Conservation (phyloP, 1,140 invertebrate species). For the Acromyrmex charruanus region DNA sequence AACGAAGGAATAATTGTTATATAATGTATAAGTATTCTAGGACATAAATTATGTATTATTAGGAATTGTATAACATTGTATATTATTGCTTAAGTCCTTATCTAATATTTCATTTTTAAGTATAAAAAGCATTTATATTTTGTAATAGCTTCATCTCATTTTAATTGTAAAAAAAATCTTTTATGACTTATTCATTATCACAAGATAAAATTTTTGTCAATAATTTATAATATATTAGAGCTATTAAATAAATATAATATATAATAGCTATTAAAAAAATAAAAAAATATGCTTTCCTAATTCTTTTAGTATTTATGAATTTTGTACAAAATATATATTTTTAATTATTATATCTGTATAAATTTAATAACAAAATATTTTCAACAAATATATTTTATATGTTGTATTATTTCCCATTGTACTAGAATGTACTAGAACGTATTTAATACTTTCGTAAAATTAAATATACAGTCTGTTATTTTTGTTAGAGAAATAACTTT, state of each 20-base stretch:
- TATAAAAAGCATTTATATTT: constrained; percentile 51
- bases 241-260: not conserved
- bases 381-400: not conserved
- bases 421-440: not conserved
- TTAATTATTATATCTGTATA: not conserved
- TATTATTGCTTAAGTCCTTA: constrained; percentile 10
- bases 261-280: not conserved
- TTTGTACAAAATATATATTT: constrained; percentile 8
- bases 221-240: not conserved
- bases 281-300: not conserved
- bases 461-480: not conserved
- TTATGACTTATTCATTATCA: not conserved
- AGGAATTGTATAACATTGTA: not conserved
- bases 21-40: not conserved
- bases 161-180: not conserved
- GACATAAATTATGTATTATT: not conserved
- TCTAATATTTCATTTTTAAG: constrained; percentile 28
- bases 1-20: not conserved
- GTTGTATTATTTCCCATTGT: not conserved
- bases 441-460: not conserved
- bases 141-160: constrained; percentile 9
- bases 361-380: constrained; percentile 25
- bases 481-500: not conserved
- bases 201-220: not conserved
- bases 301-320: not conserved